Evolutionary conservation across 2,888 invertebrate genomes (phyloP), one percentile per base, ranked within the genome.

Genomic region (Drosophila hamatofila): DNA sequence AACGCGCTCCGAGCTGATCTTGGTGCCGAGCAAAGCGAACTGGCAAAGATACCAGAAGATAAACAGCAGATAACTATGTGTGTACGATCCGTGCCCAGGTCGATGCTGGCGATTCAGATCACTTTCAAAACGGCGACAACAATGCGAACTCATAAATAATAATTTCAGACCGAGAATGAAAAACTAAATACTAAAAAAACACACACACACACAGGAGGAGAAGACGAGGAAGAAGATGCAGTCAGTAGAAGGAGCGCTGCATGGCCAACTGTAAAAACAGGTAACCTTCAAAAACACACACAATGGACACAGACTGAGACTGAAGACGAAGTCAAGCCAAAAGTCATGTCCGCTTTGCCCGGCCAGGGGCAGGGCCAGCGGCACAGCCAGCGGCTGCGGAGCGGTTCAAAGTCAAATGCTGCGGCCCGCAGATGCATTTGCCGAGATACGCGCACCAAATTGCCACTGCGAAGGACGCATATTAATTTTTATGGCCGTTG

Each of bases 401-500:
- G 33, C 55, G 69, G 80, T 56, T 83, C 80, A 75, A 72, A 81
- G 78, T 78, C 78, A 75, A 68, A 78, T 51, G 44, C 30, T 63
- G 42, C 25, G 63, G 58, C 64, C 54, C 33, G 52, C 30, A 69
- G 78, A 75, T 81, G 74, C 76, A 75, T 75, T 79, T 75, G 65
- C 39, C 39, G 44, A 80, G 83, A 86, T 82, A 78, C 75, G 72
- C 78, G 78, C 76, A 74, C 75, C 72, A 80, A 88, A 86, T 87
- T 79, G 76, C 70, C 75, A 74, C 69, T 54, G 77, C 80, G 87
- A 91, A 91, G 91, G 91, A 85, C 90, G 88, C 79, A 91, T 91
- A 91, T 91, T 90, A 90, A 90, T 91, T 89, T 91, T 91, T 89
- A 91, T 91, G 80, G 54, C 79, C 91, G 77, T 90, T 83, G 80